phyloP scores from a whole-genome alignment of 2,888 invertebrate species.

The Caenorhabditis afra region DNA sequence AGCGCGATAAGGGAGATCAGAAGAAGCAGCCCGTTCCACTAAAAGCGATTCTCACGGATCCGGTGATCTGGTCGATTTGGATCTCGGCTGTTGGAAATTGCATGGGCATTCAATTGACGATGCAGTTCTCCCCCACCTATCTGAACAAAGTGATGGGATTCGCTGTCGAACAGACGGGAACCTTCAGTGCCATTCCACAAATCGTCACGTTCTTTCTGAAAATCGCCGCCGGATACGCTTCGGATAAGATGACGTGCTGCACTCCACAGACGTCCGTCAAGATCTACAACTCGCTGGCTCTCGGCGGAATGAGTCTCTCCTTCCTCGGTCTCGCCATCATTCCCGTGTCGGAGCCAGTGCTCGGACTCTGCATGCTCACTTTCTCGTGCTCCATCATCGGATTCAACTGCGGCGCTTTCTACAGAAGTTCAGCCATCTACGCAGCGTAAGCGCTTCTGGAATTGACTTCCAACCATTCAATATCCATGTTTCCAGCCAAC shows the following conservation, averaged over 20 bases:
- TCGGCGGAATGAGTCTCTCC: constrained; percentile 63
- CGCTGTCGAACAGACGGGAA: constrained; percentile 63
- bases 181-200: constrained; percentile 65
- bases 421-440: constrained; percentile 62
- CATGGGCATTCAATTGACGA: constrained; percentile 67
- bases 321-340: constrained; percentile 64
- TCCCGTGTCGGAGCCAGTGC: constrained; percentile 53
- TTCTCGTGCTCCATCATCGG: constrained; percentile 65
- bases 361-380: constrained; percentile 63
- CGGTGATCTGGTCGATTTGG: constrained; percentile 58
- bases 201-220: constrained; percentile 65
- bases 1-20: constrained; percentile 52
- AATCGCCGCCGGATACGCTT: constrained; percentile 57
- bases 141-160: constrained; percentile 68
- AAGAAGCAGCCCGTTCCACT: constrained; percentile 56
- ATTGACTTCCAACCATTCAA: not conserved
- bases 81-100: constrained; percentile 62
- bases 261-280: constrained; percentile 60
- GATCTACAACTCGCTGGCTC: constrained; percentile 61
- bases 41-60: constrained; percentile 49
- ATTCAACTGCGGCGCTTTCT: constrained; percentile 69
- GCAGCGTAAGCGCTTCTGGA: constrained; percentile 54
- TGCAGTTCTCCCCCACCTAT: constrained; percentile 69
- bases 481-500: constrained; percentile 52
- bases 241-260: constrained; percentile 62